Evolutionary conservation across 2,888 invertebrate genomes (phyloP), one percentile per base, ranked within the genome.

Genomic region (Pelosia muscerda): DNA sequence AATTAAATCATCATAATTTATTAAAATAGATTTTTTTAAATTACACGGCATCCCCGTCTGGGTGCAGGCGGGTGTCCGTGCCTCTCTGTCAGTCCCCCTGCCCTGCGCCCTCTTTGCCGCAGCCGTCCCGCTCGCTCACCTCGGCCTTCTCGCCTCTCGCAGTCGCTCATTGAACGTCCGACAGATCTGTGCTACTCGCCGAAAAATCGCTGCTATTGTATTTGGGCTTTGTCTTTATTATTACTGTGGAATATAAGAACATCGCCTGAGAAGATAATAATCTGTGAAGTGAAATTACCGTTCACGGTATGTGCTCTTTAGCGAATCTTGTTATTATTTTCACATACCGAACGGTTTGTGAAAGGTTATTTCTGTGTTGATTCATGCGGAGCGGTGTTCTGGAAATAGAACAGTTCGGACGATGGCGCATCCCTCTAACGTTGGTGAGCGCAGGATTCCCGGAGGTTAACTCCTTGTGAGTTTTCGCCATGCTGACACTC

Each of bases 351-450:
- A 88, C 83, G 84, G 86, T 90, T 90, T 88, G 91, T 94, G 94
- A 93, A 94, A 93, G 93, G 94, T 94, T 94, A 95, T 95, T 95
- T 95, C 87, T 91, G 94, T 93, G 94, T 94, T 94, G 94, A 94
- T 94, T 94, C 93, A 93, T 93, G 93, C 93, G 90, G 91, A 90
- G 94, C 92, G 90, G 88, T 88, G 92, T 90, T 92, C 95, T 94
- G 93, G 92, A 95, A 95, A 94, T 94, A 94, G 94, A 94, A 88
- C 87, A 81, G 90, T 86, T 87, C 90, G 91, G 79, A 85, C 85
- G 85, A 91, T 92, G 88, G 89, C 92, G 90, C 93, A 93, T 93
- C 93, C 92, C 92, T 89, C 87, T 84, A 87, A 85, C 81, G 84
- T 84, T 82, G 85, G 79, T 79, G 81, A 82, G 81, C 79, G 81